Base-by-base conservation (phyloP, 2,113 vertebrate species). In the Oceanites oceanicus region DNA sequence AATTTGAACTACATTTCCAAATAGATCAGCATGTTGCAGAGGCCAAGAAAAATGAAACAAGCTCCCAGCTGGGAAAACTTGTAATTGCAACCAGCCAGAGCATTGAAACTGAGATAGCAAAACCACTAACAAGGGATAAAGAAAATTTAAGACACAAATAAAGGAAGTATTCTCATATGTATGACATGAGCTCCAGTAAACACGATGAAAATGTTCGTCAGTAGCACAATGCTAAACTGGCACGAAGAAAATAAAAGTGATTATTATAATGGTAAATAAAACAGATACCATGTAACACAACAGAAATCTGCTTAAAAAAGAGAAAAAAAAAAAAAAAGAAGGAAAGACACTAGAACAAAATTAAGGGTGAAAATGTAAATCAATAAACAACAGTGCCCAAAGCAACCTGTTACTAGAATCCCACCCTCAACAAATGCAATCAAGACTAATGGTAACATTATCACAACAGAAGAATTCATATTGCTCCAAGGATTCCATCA, bases 51-150 rank as follows among this genome's bases (percentile, higher is more conserved):
- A 97, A 95, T 34, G 58, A 95, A 97, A 89, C 86, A 97, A 97
- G 85, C 34, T 98, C 93, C 96, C 97, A 98, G 95, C 84, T 97
- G 97, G 96, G 97, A 97, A 98, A 97, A 95, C 86, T 95, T 98
- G 96, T 96, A 98, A 98, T 98, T 98, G 97, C 97, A 98, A 94
- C 91, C 95, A 98, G 91, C 80, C 96, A 97, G 94, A 98, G 96
- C 95, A 97, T 59, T 97, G 98, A 96, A 97, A 98, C 88, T 93
- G 92, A 98, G 95, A 98, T 86, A 97, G 94, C 56, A 97, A 98
- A 98, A 95, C 93, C 77, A 95, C 96, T 97, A 97, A 97, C 89
- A 97, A 97, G 94, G 92, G 94, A 77, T 90, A 97, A 96, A 95
- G 71, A 97, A 97, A 98, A 97, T 96, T 96, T 95, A 97, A 90